Conservation (phyloP, 2,113 vertebrate species). For the Candoia aspera region DNA sequence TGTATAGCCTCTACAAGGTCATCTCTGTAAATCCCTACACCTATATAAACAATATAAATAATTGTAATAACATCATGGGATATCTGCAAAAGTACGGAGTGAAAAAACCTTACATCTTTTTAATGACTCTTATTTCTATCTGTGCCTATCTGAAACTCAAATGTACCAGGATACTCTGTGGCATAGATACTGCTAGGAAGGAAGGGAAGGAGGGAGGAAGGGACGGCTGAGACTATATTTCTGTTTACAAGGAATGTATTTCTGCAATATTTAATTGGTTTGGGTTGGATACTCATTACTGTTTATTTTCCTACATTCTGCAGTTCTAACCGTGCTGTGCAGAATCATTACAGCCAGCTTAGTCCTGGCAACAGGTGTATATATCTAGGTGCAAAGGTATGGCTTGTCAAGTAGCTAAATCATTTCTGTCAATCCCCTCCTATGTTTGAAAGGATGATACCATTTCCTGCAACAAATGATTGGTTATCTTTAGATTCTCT, state of each 20-base stretch:
- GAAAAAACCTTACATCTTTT: not conserved
- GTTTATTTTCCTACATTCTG: not conserved
- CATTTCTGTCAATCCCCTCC: not conserved
- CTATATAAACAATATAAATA: not conserved
- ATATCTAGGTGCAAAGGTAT: not conserved
- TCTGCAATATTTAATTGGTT: not conserved
- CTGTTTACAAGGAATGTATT: not conserved
- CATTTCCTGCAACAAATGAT: not conserved
- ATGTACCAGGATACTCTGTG: not conserved
- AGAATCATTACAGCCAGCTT: not conserved
- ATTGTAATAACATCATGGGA: not conserved
- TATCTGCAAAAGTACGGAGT: not conserved
- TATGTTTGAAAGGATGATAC: not conserved
- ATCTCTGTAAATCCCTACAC: not conserved
- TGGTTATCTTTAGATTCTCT: not conserved
- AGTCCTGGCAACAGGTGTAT: not conserved
- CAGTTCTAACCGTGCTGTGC: not conserved
- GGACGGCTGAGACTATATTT: not conserved
- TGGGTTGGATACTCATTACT: not conserved
- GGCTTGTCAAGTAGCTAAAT: not conserved
- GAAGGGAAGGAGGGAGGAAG: not conserved
- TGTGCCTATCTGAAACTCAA: not conserved
- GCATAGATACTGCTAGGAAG: constrained; percentile 1
- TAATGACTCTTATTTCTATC: not conserved
- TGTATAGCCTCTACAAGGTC: not conserved